Conservation (phyloP, 2,113 vertebrate genomes). For the Lethenteron reissneri region DNA sequence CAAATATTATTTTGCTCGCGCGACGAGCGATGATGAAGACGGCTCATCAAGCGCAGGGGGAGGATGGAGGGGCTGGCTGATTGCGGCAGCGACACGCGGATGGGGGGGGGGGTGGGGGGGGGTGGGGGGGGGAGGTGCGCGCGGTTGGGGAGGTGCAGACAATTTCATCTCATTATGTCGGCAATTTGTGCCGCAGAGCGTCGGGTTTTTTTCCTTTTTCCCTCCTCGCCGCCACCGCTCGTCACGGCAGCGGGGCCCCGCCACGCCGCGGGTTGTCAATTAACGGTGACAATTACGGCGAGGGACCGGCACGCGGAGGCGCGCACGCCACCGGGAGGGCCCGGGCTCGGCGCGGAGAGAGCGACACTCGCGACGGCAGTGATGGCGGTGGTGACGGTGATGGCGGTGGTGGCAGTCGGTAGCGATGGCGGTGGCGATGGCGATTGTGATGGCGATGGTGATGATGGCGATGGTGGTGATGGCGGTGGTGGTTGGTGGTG, state of each 20-base stretch:
- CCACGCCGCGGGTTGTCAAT: constrained; percentile 60
- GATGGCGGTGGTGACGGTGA: too few relatives aligned
- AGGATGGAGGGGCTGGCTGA: constrained; percentile 35
- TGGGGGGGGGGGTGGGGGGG: too few relatives aligned
- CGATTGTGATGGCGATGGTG: too few relatives aligned
- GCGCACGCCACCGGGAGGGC: constrained; percentile 27
- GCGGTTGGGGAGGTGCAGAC: too few relatives aligned
- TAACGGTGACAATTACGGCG: constrained; percentile 65
- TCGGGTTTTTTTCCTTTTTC: too few relatives aligned
- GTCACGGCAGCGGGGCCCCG: constrained; percentile 44
- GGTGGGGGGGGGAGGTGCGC: too few relatives aligned
- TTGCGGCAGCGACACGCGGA: too few relatives aligned
- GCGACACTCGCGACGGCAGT: constrained; percentile 10
- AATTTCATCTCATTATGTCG: constrained; percentile 53
- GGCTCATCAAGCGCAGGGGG: constrained; percentile 51
- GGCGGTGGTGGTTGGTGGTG: too few relatives aligned
- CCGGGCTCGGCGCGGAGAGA: constrained; percentile 44
- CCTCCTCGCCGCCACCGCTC: constrained; percentile 11
- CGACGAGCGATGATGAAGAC: constrained; percentile 44
- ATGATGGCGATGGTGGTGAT: too few relatives aligned
- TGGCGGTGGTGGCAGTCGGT: too few relatives aligned
- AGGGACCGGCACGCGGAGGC: constrained; percentile 8
- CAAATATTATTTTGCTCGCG: constrained; percentile 38
- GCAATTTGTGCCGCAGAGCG: constrained; percentile 19
- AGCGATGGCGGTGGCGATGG: too few relatives aligned